Conservation (phyloP, 2,888 invertebrate species). For the Phanerotoma sp. region DNA sequence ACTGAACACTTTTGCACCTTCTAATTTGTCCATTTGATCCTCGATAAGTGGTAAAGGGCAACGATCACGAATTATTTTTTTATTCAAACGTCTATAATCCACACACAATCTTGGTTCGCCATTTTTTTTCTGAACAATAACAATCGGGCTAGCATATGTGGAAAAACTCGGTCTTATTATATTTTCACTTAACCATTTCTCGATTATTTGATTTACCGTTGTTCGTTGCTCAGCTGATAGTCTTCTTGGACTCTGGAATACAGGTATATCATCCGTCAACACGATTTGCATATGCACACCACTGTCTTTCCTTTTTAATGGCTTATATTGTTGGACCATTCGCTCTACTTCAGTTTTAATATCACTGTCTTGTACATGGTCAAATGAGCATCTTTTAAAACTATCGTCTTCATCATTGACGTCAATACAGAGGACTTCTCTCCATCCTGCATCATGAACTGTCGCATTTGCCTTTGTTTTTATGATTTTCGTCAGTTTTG, state of each 20-base stretch:
- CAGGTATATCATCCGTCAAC: slow-evolving; percentile 41
- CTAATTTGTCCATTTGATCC: slow-evolving; percentile 38
- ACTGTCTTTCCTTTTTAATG: slow-evolving; percentile 18
- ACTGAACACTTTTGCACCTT: not conserved
- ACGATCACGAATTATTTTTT: slow-evolving; percentile 32
- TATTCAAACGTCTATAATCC: slow-evolving; percentile 51
- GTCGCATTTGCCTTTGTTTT: too few species aligned
- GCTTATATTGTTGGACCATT: not conserved
- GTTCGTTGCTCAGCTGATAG: slow-evolving; percentile 34
- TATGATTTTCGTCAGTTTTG: not conserved
- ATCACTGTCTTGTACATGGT: too few species aligned
- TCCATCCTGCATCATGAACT: too few species aligned
- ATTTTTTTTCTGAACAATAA: slow-evolving; percentile 40
- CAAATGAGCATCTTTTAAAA: too few species aligned
- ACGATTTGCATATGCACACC: slow-evolving; percentile 40
- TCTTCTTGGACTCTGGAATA: slow-evolving; percentile 37
- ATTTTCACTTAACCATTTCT: slow-evolving; percentile 41
- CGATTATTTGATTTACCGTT: slow-evolving; percentile 40
- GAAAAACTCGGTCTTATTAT: slow-evolving; percentile 43
- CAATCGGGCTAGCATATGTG: slow-evolving; percentile 45
- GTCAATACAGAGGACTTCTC: too few species aligned
- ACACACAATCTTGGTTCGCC: slow-evolving; percentile 43
- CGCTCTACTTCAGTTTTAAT: too few species aligned
- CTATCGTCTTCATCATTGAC: too few species aligned
- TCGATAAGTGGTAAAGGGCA: slow-evolving; percentile 29